phyloP scores from a whole-genome alignment of 37 sponge, comb jelly and placozoan species.

The Cliona cf. orientalis region DNA sequence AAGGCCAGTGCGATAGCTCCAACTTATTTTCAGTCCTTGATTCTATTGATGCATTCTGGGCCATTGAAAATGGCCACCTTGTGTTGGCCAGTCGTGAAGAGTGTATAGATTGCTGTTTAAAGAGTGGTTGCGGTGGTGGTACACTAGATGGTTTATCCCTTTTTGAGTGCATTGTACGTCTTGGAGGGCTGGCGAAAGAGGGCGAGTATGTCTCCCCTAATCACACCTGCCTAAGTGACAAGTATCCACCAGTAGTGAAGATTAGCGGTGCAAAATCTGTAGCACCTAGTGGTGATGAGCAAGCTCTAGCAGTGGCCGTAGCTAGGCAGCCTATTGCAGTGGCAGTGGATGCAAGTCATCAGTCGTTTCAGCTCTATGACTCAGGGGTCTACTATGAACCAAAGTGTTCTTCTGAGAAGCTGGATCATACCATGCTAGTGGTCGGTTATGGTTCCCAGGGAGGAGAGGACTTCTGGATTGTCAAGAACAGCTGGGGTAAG shows the following conservation, averaged over 20 bases:
- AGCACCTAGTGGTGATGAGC: conserved; percentile 45
- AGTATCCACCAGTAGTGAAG: conserved; percentile 11
- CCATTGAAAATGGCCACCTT: conserved; percentile 54
- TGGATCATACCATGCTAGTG: conserved; percentile 65
- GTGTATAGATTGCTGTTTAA: conserved; percentile 57
- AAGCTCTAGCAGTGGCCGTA: conserved; percentile 47
- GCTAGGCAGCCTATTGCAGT: conserved; percentile 57
- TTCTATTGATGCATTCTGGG: conserved; percentile 41
- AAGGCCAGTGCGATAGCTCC: conserved; percentile 47
- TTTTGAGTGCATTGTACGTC: conserved; percentile 28
- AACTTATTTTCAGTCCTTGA: conserved; percentile 6
- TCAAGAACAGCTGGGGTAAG: conserved; percentile 72
- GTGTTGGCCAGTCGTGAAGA: conserved; percentile 45
- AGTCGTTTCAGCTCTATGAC: conserved; percentile 49
- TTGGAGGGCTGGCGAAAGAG: conserved; percentile 62
- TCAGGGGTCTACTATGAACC: conserved; percentile 66
- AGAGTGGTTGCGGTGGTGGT: conserved; percentile 14
- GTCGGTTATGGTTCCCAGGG: conserved; percentile 68
- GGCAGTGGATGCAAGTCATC: conserved; percentile 48
- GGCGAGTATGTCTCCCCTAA: conserved; percentile 1
- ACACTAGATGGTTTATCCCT: neutral
- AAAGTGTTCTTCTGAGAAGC: conserved; percentile 26
- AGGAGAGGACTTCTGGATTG: conserved; percentile 74
- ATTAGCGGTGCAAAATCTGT: conserved; percentile 34
- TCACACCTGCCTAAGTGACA: conserved; percentile 30